Percentiles rank a stretch among this genome's conserved stretches.
Conservation (phyloP, 2,797 vertebrate species). For the Pipistrellus kuhlii region DNA sequence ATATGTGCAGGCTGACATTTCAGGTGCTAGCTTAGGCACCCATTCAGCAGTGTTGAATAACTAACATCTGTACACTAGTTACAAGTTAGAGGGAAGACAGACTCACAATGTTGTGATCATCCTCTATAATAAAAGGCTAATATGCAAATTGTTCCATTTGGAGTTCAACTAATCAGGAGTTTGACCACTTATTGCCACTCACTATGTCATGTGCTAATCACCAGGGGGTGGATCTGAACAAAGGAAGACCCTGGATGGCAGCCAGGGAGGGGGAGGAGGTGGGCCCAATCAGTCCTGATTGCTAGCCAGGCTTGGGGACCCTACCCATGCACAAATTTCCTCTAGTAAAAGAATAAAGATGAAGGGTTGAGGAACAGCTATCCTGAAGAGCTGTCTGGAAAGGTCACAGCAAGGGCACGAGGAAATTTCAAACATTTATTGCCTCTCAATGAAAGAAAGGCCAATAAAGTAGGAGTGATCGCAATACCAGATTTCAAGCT, state of each 20-base stretch:
- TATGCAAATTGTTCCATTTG: too few species aligned
- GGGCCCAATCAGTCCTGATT: too few species aligned
- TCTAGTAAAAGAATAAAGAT: not conserved
- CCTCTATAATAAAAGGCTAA: too few species aligned
- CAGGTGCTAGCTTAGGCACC: not conserved
- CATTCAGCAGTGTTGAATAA: not conserved
- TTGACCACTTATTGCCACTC: too few species aligned
- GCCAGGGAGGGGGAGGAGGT: too few species aligned
- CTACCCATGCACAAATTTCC: too few species aligned
- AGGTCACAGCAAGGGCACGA: not conserved
- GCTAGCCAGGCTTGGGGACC: too few species aligned
- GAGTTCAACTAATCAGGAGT: too few species aligned
- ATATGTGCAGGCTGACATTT: constrained; percentile 12
- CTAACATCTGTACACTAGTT: not conserved
- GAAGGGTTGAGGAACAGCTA: not conserved
- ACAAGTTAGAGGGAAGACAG: not conserved
- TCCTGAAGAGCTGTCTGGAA: not conserved
- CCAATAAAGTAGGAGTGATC: not conserved
- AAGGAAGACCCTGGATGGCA: too few species aligned
- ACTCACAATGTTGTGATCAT: not conserved
- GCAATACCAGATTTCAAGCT: too few species aligned
- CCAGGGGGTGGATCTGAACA: too few species aligned
- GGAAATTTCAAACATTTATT: constrained; percentile 6
- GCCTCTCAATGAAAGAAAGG: constrained; percentile 11
- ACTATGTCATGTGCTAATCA: too few species aligned